Evolutionary conservation across 2,797 vertebrate species (phyloP).

Genomic region (Salmo trutta): DNA sequence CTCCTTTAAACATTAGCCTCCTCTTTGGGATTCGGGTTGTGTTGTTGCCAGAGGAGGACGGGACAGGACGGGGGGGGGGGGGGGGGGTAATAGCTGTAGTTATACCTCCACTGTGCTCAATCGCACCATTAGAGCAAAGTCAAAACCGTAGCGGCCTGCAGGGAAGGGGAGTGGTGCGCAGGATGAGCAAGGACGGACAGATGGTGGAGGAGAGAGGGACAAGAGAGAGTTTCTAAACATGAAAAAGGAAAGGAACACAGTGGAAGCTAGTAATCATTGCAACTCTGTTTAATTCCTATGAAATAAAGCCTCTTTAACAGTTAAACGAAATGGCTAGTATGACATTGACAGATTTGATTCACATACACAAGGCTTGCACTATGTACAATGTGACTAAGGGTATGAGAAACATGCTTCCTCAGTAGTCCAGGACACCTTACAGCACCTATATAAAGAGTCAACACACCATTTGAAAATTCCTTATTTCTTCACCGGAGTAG

Average conservation of each 20-base stretch:
- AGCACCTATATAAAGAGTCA: slow-evolving; percentile 64
- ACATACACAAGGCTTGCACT: slow-evolving; percentile 56
- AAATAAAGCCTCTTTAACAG: slow-evolving; percentile 49
- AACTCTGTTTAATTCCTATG: slow-evolving; percentile 69
- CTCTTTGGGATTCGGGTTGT: neutral
- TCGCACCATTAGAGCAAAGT: slow-evolving; percentile 1
- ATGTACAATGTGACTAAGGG: slow-evolving; percentile 61
- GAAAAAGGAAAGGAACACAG: slow-evolving; percentile 37
- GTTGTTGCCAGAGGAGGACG: neutral
- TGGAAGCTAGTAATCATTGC: slow-evolving; percentile 39
- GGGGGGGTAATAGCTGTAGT: neutral
- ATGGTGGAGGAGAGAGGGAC: neutral
- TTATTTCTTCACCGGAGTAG: slow-evolving; percentile 11
- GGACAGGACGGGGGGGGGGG: neutral
- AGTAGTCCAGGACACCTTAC: slow-evolving; percentile 61
- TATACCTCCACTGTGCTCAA: slow-evolving; percentile 22
- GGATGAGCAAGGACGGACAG: too few relatives aligned
- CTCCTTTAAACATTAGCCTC: neutral
- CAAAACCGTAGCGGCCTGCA: neutral
- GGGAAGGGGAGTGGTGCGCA: neutral
- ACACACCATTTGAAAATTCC: neutral
- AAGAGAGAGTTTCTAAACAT: neutral
- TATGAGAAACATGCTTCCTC: slow-evolving; percentile 51
- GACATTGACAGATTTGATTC: slow-evolving; percentile 58
- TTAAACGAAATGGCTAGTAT: slow-evolving; percentile 8